Conservation (phyloP, 2,113 vertebrate genomes). For the Microcebus ravelobensis region DNA sequence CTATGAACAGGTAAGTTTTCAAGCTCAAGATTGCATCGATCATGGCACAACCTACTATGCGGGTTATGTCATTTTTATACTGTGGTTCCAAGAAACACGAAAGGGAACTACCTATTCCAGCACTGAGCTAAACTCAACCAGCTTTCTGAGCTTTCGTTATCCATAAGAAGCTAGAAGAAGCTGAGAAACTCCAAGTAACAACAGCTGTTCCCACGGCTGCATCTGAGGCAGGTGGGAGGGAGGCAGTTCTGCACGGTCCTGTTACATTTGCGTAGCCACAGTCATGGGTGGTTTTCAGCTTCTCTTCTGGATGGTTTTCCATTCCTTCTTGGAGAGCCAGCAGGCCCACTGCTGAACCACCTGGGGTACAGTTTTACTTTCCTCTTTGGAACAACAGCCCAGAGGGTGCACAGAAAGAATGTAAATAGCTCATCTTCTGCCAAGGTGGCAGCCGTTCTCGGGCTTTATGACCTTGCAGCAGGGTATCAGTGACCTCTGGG, state of each 20-base stretch:
- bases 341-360: background rate
- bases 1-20: background rate
- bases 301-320: background rate
- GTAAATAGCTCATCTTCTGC: background rate
- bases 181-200: background rate
- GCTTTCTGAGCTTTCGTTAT: background rate
- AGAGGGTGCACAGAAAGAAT: background rate
- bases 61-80: background rate
- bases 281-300: background rate
- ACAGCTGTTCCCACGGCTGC: too few relatives aligned
- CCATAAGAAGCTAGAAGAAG: background rate
- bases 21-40: rapidly evolving
- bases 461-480: background rate
- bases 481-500: background rate
- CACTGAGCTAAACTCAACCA: background rate
- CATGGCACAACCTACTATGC: background rate
- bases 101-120: background rate
- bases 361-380: background rate
- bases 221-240: background rate
- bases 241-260: background rate
- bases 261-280: background rate
- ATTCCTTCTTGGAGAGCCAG: background rate
- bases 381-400: background rate
- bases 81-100: background rate
- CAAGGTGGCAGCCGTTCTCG: background rate